phyloP scores from a whole-genome alignment of 2,113 vertebrate genomes.

The Elephas maximus region DNA sequence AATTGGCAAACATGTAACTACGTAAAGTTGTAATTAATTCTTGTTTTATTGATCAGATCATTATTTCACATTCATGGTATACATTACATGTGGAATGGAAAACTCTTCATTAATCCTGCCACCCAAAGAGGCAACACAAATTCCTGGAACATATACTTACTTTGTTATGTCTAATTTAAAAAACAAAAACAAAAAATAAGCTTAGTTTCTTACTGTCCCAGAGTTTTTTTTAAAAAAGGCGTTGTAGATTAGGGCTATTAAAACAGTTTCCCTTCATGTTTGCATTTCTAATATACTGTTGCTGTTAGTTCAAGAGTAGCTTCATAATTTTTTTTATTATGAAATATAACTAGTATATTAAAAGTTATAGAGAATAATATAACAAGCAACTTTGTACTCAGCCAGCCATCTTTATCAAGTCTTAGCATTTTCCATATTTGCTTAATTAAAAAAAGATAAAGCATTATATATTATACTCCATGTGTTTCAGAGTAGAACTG shows the following conservation, averaged over 20 bases:
- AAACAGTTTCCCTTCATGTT: constrained; percentile 35
- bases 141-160: constrained; percentile 18
- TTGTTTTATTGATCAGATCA: constrained; percentile 58
- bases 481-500: neutral
- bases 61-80: constrained; percentile 45
- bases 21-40: constrained; percentile 44
- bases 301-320: constrained; percentile 5
- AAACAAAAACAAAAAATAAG: constrained; percentile 29
- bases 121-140: neutral
- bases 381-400: neutral
- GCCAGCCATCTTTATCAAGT: constrained; percentile 24
- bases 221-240: neutral
- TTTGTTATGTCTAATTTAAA: constrained; percentile 57
- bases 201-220: neutral
- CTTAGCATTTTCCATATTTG: constrained; percentile 35
- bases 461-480: neutral
- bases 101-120: constrained; percentile 28
- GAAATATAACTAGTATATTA: constrained; percentile 14
- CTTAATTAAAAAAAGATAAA: constrained; percentile 52
- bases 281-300: constrained; percentile 59
- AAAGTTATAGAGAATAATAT: constrained; percentile 1
- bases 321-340: constrained; percentile 42
- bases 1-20: constrained; percentile 15
- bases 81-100: constrained; percentile 49
- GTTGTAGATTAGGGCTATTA: neutral